Evolutionary conservation across 2,888 invertebrate genomes (phyloP), one percentile per base, ranked within the genome.

Genomic region (Rhogogaster chlorosoma): DNA sequence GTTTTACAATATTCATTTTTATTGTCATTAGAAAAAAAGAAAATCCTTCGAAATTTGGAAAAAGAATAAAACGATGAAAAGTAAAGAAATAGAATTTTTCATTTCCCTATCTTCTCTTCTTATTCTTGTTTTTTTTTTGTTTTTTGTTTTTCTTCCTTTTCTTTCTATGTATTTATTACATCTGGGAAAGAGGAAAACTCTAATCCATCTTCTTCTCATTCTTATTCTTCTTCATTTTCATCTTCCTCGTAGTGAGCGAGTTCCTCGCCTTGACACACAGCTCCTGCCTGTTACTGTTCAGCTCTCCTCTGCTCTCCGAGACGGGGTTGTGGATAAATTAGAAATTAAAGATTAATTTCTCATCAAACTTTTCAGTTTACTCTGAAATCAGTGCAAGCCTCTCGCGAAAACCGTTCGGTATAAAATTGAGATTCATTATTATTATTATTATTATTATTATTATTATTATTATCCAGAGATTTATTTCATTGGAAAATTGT

Each of bases 301-400:
- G 49, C 49, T 49, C 49, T 49, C 18, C 18, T 49, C 49, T 49
- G 2, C 49, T 49, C 49, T 38, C 38, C 9, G 22, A 36, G 1
- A n/a, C 7, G 1, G 38, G 15, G n/a, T 49, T 29, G 49, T 9
- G 75, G 26, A 75, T 26, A 49, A 77, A 77, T 77, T 77, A 53
- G 80, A 61, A 80, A 80, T 80, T 32, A 61, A 80, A 38, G 57
- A 80, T 80, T 61, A 61, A 80, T 80, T 61, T 61, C 57, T 61
- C 61, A 61, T 61, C 57, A 57, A 61, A 80, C 80, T 80, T 80
- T 80, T 77, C 29, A 32, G n/a, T 78, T 75, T 18, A 36, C 57
- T 32, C 78, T 15, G 29, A 45, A 78, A 78, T 29, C 45, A 53
- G 53, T 29, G 4, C 32, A 3, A 7, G 10, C 26, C 38, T 67